phyloP scores from a whole-genome alignment of 2,888 invertebrate species.

The Synanthedon vespiformis region DNA sequence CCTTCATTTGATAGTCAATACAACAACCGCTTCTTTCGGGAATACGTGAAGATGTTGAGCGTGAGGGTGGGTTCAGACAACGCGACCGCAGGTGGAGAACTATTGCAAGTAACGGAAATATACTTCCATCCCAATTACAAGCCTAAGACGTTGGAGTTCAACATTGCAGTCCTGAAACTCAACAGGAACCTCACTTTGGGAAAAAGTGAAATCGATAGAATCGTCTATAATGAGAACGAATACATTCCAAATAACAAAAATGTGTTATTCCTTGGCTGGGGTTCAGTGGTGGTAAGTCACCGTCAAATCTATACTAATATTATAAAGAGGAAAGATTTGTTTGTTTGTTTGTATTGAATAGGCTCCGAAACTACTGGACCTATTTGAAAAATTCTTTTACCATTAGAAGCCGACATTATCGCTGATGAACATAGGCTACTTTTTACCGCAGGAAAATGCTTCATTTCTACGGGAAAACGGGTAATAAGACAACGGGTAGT shows the following conservation, averaged over 20 bases:
- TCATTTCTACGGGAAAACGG: too few relatives aligned
- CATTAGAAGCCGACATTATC: too few relatives aligned
- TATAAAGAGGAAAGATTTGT: too few relatives aligned
- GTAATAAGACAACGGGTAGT: too few relatives aligned
- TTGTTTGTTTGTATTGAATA: too few relatives aligned
- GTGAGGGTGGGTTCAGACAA: conserved; percentile 51
- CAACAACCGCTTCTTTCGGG: conserved; percentile 58
- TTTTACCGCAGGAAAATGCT: too few relatives aligned
- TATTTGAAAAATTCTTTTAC: too few relatives aligned
- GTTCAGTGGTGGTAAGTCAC: conserved; percentile 48
- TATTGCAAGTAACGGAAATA: conserved; percentile 39
- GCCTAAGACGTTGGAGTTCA: conserved; percentile 47
- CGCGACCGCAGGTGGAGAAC: conserved; percentile 44
- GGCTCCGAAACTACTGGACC: too few relatives aligned
- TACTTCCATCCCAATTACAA: conserved; percentile 63
- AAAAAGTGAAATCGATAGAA: conserved; percentile 17
- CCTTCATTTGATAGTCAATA: conserved; percentile 34
- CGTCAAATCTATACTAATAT: too few relatives aligned
- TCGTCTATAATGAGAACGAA: conserved; percentile 24
- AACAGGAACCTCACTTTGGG: conserved; percentile 40
- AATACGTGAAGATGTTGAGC: conserved; percentile 54
- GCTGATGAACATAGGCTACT: too few relatives aligned
- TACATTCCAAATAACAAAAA: conserved; percentile 34
- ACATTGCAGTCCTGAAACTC: conserved; percentile 42
- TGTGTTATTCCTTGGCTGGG: conserved; percentile 53